phyloP scores from a whole-genome alignment of 2,113 vertebrate species.

The Empidonax traillii region DNA sequence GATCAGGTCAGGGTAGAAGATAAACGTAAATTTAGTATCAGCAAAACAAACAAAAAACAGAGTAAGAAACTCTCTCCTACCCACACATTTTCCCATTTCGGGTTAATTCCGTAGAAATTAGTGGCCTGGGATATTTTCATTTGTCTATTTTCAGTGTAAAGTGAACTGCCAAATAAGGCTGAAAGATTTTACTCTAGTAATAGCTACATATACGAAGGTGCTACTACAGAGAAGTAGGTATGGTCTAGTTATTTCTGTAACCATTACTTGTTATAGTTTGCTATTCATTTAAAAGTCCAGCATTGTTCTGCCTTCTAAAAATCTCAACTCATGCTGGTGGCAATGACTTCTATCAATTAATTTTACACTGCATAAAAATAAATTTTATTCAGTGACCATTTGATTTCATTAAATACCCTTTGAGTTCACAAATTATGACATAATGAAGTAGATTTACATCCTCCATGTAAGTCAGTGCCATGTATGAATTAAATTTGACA shows the following conservation, averaged over 20 bases:
- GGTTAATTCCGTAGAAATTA: not conserved
- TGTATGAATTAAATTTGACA: not conserved
- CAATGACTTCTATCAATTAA: not conserved
- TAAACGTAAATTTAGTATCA: constrained; percentile 24
- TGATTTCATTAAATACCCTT: not conserved
- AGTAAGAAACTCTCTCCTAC: not conserved
- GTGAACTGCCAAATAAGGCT: not conserved
- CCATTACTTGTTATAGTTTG: not conserved
- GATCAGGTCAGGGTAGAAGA: constrained; percentile 53
- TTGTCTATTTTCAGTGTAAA: constrained; percentile 40
- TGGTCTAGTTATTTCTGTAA: not conserved
- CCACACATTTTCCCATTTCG: constrained; percentile 10
- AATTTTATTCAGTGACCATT: not conserved
- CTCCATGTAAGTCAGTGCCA: not conserved
- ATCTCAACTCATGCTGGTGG: not conserved
- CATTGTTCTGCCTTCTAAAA: not conserved
- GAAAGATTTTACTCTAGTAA: not conserved
- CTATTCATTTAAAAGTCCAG: not conserved
- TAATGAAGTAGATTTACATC: not conserved
- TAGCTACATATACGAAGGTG: not conserved
- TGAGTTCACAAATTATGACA: not conserved
- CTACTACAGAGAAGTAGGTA: not conserved
- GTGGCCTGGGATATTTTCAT: not conserved
- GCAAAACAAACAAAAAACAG: constrained; percentile 46
- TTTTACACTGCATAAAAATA: not conserved